Evolutionary conservation across 1,140 invertebrate genomes (phyloP).

Genomic region (Colletes gigas): DNA sequence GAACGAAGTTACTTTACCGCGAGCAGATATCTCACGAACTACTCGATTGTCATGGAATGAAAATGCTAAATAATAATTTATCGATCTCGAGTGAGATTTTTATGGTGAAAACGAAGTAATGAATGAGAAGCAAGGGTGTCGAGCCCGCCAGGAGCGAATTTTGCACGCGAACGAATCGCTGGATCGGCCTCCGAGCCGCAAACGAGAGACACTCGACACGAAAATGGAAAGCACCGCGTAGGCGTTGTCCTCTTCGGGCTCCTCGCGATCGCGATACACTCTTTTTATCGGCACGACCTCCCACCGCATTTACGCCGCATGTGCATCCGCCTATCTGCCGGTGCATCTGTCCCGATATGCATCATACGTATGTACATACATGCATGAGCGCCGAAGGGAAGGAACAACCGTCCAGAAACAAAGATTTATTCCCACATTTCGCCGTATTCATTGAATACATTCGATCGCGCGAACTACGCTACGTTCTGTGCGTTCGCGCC

Average conservation of each 20-base stretch:
- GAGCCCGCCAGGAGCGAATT: neutral
- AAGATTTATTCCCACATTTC: conserved; percentile 23
- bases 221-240: conserved; percentile 14
- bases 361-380: conserved; percentile 19
- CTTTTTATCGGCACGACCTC: conserved; percentile 43
- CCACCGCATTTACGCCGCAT: conserved; percentile 27
- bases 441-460: conserved; percentile 20
- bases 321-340: conserved; percentile 12
- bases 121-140: neutral
- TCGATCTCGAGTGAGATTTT: neutral
- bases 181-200: neutral
- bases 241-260: conserved; percentile 35
- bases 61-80: too few relatives aligned
- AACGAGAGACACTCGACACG: conserved; percentile 15
- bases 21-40: too few relatives aligned
- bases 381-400: neutral
- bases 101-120: neutral
- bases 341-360: conserved; percentile 32
- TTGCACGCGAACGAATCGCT: neutral
- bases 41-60: too few relatives aligned
- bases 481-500: too few relatives aligned
- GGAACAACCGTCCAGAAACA: conserved; percentile 11
- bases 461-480: too few relatives aligned
- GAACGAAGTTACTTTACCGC: too few relatives aligned
- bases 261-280: conserved; percentile 5